Conservation (phyloP, 2,797 vertebrate genomes). For the Catamblyrhynchus diadema region DNA sequence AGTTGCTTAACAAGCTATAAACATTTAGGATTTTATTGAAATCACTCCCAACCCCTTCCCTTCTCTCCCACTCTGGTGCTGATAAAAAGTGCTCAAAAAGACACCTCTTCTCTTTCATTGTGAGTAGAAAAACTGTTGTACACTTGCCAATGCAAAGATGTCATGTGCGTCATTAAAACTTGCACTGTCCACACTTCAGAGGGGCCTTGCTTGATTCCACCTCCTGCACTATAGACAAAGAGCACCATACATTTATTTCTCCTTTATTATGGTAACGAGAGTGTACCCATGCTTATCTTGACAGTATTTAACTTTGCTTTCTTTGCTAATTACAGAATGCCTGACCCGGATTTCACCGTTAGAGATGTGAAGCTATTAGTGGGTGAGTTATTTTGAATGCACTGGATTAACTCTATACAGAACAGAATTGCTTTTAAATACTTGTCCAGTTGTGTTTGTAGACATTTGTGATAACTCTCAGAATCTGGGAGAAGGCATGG, state of each 20-base stretch:
- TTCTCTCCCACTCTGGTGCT: not conserved
- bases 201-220: not conserved
- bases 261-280: constrained; percentile 23
- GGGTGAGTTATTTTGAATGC: constrained; percentile 83
- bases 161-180: not conserved
- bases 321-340: constrained; percentile 84
- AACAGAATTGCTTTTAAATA: constrained; percentile 42
- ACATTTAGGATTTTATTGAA: not conserved
- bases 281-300: constrained; percentile 14
- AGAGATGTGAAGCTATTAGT: constrained; percentile 95
- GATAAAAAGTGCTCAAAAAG: not conserved
- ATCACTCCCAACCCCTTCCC: not conserved
- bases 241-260: constrained; percentile 27
- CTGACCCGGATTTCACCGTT: constrained; percentile 91
- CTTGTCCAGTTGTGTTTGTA: constrained; percentile 45
- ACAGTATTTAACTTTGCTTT: constrained; percentile 20
- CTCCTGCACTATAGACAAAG: not conserved
- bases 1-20: not conserved
- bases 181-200: not conserved
- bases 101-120: not conserved
- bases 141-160: not conserved
- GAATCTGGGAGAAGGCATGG: constrained; percentile 21
- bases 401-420: constrained; percentile 38
- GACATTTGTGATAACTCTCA: constrained; percentile 38
- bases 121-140: not conserved